Evolutionary conservation across 2,113 vertebrate species (phyloP).

Genomic region (Takifugu bimaculatus): DNA sequence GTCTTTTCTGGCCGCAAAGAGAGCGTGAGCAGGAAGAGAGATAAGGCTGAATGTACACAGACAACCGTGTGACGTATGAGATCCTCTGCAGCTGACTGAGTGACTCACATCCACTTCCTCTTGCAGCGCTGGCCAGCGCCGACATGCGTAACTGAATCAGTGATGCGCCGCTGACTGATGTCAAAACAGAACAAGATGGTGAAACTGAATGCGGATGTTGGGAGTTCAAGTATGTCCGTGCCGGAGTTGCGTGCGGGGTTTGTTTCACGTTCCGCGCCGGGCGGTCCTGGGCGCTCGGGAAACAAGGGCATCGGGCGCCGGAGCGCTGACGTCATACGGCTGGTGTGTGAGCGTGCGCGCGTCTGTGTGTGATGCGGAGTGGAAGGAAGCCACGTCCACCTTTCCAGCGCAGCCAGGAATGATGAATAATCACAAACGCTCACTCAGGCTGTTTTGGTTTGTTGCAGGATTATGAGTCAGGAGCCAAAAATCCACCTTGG

Average conservation of each 20-base stretch:
- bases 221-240: slow-evolving; percentile 3
- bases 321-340: too few relatives aligned
- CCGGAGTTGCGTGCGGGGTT: slow-evolving; percentile 23
- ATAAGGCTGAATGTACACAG: slow-evolving; percentile 48
- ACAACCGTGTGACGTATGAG: slow-evolving; percentile 56
- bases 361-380: slow-evolving; percentile 35
- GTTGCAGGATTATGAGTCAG: slow-evolving; percentile 25
- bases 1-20: slow-evolving; percentile 7
- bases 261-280: background rate
- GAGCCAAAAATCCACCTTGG: too few relatives aligned
- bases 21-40: slow-evolving; percentile 33
- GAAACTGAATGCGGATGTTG: slow-evolving; percentile 22
- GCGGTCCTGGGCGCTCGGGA: too few relatives aligned
- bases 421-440: background rate
- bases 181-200: slow-evolving; percentile 39
- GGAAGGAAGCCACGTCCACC: slow-evolving; percentile 52
- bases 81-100: slow-evolving; percentile 55
- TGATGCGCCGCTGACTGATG: slow-evolving; percentile 34
- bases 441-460: slow-evolving; percentile 10
- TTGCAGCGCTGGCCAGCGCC: slow-evolving; percentile 44
- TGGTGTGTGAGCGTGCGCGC: background rate
- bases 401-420: slow-evolving; percentile 45
- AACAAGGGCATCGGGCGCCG: background rate
- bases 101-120: slow-evolving; percentile 62
- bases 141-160: slow-evolving; percentile 35